Conservation (phyloP, 2,888 invertebrate genomes). For the Ornithoptera alexandrae region DNA sequence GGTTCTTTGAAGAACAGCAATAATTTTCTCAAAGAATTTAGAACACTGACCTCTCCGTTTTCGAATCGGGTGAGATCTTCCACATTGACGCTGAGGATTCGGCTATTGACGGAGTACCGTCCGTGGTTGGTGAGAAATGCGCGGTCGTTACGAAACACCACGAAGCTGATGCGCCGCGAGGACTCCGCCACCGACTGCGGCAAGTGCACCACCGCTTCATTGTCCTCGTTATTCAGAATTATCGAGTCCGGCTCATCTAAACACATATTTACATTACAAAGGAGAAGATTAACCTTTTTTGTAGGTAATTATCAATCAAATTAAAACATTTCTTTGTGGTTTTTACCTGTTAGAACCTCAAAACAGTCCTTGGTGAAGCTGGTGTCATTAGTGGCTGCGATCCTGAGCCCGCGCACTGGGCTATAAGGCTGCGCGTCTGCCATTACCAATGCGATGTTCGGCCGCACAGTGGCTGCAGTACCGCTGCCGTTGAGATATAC, state of each 20-base stretch:
- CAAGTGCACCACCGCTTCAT: conserved; percentile 64
- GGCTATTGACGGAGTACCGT: conserved; percentile 57
- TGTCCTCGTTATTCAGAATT: conserved; percentile 46
- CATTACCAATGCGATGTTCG: conserved; percentile 62
- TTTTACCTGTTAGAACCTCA: conserved; percentile 52
- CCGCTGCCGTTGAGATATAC: conserved; percentile 52
- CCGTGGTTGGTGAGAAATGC: conserved; percentile 52
- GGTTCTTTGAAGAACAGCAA: too few relatives aligned
- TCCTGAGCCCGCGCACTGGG: conserved; percentile 60
- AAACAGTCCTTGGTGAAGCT: conserved; percentile 54
- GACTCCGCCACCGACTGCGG: conserved; percentile 55
- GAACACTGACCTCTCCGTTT: conserved; percentile 55
- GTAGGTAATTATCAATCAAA: too few relatives aligned
- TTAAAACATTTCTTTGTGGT: too few relatives aligned
- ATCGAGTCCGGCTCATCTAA: conserved; percentile 51
- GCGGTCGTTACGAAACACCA: conserved; percentile 69
- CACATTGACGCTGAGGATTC: conserved; percentile 73
- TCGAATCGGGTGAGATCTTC: conserved; percentile 58
- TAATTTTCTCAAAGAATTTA: too few relatives aligned
- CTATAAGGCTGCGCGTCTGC: conserved; percentile 51
- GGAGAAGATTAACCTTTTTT: too few relatives aligned
- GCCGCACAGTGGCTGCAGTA: conserved; percentile 45
- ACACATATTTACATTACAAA: background rate
- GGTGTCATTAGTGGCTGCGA: conserved; percentile 48
- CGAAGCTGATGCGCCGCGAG: conserved; percentile 64